Evolutionary conservation across 2,888 invertebrate genomes (phyloP).

Genomic region (Vannuccia rotundouncinata): DNA sequence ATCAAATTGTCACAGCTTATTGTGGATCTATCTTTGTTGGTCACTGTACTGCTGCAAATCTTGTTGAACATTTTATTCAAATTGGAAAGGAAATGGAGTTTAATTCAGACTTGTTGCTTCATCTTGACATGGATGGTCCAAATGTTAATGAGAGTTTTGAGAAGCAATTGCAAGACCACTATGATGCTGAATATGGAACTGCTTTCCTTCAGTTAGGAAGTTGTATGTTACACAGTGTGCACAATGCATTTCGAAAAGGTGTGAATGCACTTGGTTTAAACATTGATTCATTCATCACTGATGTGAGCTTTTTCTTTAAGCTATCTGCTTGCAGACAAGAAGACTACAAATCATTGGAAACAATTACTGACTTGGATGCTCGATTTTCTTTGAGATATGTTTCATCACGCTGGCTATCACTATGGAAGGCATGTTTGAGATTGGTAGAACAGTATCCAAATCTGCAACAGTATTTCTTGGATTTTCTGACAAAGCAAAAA

Average conservation of each 20-base stretch:
- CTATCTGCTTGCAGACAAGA: slow-evolving; percentile 5
- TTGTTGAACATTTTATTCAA: slow-evolving; percentile 4
- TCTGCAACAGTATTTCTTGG: slow-evolving; percentile 17
- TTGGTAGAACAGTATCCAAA: slow-evolving; percentile 10
- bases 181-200: background rate
- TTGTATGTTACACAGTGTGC: slow-evolving; percentile 1
- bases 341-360: slow-evolving; percentile 7
- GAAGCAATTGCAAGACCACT: slow-evolving; percentile 17
- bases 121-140: slow-evolving; percentile 20
- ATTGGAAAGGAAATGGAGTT: slow-evolving; percentile 19
- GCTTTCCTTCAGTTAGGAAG: slow-evolving; percentile 3
- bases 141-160: slow-evolving; percentile 25
- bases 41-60: background rate
- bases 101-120: slow-evolving; percentile 8
- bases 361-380: slow-evolving; percentile 10
- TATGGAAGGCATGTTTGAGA: slow-evolving; percentile 10
- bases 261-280: slow-evolving; percentile 6
- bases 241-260: slow-evolving; percentile 31
- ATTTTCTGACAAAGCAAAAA: slow-evolving; percentile 10
- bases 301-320: slow-evolving; percentile 27
- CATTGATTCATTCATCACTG: background rate
- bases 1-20: slow-evolving; percentile 5
- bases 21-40: slow-evolving; percentile 29
- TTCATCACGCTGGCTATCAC: slow-evolving; percentile 20
- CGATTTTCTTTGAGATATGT: slow-evolving; percentile 4